Conservation (phyloP, 2,113 vertebrate genomes). For the Petroica traversi region DNA sequence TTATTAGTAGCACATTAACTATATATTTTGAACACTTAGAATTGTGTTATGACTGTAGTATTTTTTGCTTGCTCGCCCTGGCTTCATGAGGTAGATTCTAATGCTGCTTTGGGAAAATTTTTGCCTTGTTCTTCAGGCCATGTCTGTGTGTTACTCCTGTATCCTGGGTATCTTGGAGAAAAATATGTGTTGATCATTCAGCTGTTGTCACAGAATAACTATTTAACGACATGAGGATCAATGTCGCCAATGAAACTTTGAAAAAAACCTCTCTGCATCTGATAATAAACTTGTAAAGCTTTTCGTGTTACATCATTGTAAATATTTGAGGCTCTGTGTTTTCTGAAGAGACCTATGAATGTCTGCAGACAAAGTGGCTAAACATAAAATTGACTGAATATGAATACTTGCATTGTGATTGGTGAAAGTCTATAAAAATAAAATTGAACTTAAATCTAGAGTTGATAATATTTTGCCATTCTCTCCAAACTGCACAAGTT, state of each 20-base stretch:
- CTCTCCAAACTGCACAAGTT: neutral
- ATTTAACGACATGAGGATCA: neutral
- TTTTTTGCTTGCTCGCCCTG: neutral
- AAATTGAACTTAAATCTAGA: neutral
- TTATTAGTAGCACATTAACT: neutral
- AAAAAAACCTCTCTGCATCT: neutral
- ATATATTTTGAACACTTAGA: neutral
- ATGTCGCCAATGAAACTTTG: neutral
- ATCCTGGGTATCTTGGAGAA: neutral
- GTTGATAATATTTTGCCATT: neutral
- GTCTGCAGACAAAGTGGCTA: neutral
- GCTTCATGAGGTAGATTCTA: neutral
- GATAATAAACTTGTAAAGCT: neutral
- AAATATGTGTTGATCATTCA: neutral
- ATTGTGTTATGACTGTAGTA: neutral
- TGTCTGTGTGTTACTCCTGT: neutral
- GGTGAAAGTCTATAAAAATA: neutral
- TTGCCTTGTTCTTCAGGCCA: neutral
- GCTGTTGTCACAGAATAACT: neutral
- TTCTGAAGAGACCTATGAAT: neutral
- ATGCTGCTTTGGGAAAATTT: neutral
- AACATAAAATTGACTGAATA: neutral
- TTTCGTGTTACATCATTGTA: neutral
- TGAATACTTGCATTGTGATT: neutral
- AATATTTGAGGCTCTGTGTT: neutral